Evolutionary conservation across 2,113 vertebrate genomes (phyloP), one percentile per base, ranked within the genome.

Genomic region (Gobius niger): DNA sequence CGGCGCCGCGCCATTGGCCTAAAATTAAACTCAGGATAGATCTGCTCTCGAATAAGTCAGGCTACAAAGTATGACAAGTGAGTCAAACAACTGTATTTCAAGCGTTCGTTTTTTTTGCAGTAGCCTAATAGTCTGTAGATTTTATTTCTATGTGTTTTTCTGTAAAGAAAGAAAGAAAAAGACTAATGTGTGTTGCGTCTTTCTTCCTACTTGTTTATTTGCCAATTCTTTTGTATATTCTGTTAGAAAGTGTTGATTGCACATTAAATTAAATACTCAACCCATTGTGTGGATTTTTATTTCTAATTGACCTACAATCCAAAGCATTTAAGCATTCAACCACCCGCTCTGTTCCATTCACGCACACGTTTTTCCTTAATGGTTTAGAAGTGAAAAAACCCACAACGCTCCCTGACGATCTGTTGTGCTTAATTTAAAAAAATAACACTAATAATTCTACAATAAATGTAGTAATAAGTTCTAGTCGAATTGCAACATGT

Each of bases 191-290:
- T 12, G 14, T 14, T 50, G 12, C 5, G 15, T 14, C 47, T 14
- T 12, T 41, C 8, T 60, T 9, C 7, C 9, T 11, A 54, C 82
- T 85, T 87, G 85, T 84, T 72, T 88, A 90, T 88, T 85, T 85
- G 82, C 52, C 16, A 5, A 16, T 13, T 6, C 7, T 53, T 47
- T 69, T 91, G 85, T 91, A 73, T 90, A 90, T 89, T 92, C 77
- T 65, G 12, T 0, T 60, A 77, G 16, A 83, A 73, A 79, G 76
- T 88, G 90, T 91, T 87, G 78, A 91, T 90, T 87, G 82, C 65
- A 47, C 68, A 41, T 68, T 52, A 44, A 57, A 47, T 13, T 12
- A n/a, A 46, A 18, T 42, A 10, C 68, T 19, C 63, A 63, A 8
- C 0, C 52, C 63, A 71, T 63, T 54, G 50, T 52, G 50, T n/a